These are phyloP conservation scores for Tinamus major DNA, from an alignment of 2,797 vertebrate species.

Conservation along the genomic window DNA sequence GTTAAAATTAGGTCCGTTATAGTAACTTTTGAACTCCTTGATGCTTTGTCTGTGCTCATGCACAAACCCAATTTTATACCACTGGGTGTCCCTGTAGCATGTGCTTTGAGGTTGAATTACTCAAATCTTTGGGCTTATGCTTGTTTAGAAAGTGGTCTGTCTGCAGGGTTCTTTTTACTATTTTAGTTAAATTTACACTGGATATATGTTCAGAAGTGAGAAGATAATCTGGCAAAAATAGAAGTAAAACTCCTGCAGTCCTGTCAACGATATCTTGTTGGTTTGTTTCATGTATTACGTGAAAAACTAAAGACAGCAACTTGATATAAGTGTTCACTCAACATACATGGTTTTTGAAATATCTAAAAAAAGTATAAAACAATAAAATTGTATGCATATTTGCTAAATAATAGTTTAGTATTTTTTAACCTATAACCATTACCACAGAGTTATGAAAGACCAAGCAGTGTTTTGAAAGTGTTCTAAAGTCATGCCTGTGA, in stretches of 20 bases:
- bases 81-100: constrained; percentile 68
- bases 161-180: neutral
- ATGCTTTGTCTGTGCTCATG: neutral
- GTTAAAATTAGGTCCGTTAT: neutral
- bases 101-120: neutral
- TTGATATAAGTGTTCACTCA: neutral
- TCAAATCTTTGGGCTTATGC: neutral
- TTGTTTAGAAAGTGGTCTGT: neutral
- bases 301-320: neutral
- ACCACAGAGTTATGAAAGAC: neutral
- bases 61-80: neutral
- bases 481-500: neutral
- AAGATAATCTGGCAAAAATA: neutral
- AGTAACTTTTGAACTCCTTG: neutral
- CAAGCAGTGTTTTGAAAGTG: neutral
- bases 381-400: neutral
- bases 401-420: neutral
- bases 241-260: neutral
- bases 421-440: neutral
- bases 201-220: neutral
- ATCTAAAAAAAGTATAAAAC: neutral
- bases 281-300: neutral
- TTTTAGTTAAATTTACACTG: neutral
- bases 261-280: neutral
- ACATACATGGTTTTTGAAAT: neutral